These are phyloP conservation scores for Gnathonemus longibarbis DNA, from an alignment of 2,113 vertebrate species.

Conservation along the genomic window DNA sequence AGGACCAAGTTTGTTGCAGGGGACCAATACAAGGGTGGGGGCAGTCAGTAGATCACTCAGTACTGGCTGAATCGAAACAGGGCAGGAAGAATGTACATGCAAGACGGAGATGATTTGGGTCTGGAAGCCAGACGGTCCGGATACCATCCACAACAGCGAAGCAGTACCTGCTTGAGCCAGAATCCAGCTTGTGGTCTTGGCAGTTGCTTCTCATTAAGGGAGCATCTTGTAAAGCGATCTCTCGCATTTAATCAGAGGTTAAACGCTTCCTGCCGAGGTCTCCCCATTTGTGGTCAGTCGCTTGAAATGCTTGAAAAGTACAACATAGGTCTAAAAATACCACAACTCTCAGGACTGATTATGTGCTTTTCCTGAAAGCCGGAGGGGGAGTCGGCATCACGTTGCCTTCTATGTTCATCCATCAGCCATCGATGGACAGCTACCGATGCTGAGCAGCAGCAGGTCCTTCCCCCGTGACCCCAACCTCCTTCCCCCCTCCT, in stretches of 20 bases:
- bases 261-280: background rate
- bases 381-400: background rate
- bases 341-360: background rate
- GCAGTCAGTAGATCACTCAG: background rate
- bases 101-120: background rate
- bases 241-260: background rate
- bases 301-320: background rate
- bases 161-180: background rate
- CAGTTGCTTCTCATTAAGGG: background rate
- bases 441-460: background rate
- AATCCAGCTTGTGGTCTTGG: background rate
- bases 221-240: background rate
- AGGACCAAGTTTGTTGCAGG: background rate
- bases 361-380: background rate
- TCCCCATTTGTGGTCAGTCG: constrained; percentile 1
- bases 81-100: background rate
- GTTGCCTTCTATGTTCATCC: background rate
- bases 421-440: background rate
- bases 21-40: background rate
- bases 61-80: background rate
- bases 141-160: background rate
- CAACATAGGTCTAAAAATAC: background rate
- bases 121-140: background rate
- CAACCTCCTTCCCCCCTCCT: background rate
- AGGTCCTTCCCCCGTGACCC: background rate